These are phyloP conservation scores for Platichthys flesus DNA, from an alignment of 2,113 vertebrate species.

Conservation along the genomic window DNA sequence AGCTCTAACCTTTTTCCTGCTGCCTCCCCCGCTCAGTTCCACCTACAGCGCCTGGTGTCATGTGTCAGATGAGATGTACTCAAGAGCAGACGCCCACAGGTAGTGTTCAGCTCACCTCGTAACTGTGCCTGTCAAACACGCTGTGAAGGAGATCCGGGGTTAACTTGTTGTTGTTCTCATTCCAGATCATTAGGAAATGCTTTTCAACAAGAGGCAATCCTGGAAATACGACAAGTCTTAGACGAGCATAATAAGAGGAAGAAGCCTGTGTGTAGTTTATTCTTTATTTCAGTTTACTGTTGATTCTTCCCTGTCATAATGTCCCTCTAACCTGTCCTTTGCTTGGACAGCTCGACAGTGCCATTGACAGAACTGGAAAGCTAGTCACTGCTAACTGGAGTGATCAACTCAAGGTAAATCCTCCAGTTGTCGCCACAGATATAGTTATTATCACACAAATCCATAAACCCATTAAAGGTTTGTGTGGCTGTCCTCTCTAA, in stretches of 20 bases:
- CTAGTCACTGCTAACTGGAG: constrained; percentile 84
- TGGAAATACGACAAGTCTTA: constrained; percentile 82
- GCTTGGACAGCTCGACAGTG: constrained; percentile 81
- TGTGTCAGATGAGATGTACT: constrained; percentile 87
- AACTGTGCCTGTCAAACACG: constrained; percentile 19
- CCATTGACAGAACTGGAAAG: constrained; percentile 85
- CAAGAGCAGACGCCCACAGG: constrained; percentile 87
- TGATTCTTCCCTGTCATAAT: background rate
- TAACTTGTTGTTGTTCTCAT: constrained; percentile 56
- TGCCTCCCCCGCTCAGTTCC: constrained; percentile 75
- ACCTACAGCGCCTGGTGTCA: constrained; percentile 85
- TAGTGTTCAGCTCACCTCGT: constrained; percentile 60
- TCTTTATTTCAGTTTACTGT: background rate
- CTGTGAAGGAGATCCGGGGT: background rate
- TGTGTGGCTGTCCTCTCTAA: background rate
- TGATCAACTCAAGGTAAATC: constrained; percentile 86
- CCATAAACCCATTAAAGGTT: background rate
- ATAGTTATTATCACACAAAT: background rate
- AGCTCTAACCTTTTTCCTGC: constrained; percentile 65
- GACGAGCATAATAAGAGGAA: constrained; percentile 87
- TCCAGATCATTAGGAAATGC: constrained; percentile 87
- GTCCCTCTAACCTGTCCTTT: constrained; percentile 3
- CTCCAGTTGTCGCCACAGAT: background rate
- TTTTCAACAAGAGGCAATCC: constrained; percentile 86
- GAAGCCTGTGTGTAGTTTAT: constrained; percentile 79